phyloP scores from a whole-genome alignment of 2,888 invertebrate species.

The Teinopalpus imperialis region DNA sequence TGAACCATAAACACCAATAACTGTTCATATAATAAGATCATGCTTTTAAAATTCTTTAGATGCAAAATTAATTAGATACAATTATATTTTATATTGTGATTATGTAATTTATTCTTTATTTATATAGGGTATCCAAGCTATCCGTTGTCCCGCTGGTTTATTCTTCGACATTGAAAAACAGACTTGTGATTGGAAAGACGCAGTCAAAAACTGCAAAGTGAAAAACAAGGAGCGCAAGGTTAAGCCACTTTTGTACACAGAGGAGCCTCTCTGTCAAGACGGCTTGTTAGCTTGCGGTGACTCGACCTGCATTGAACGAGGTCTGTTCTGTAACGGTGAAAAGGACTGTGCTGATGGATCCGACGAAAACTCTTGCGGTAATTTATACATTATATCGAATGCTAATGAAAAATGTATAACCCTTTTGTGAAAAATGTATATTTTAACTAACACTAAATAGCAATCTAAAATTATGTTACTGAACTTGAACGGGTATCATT shows the following conservation, averaged over 20 bases:
- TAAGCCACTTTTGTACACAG: conserved; percentile 93
- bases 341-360: conserved; percentile 94
- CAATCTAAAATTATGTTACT: conserved; percentile 35
- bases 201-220: conserved; percentile 95
- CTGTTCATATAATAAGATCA: too few relatives aligned
- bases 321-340: conserved; percentile 96
- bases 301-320: conserved; percentile 92
- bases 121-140: conserved; percentile 92
- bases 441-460: neutral
- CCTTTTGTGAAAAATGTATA: neutral
- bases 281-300: conserved; percentile 94
- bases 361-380: conserved; percentile 95
- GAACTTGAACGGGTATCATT: conserved; percentile 50
- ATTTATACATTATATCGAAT: conserved; percentile 66
- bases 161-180: conserved; percentile 97
- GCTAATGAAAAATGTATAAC: too few relatives aligned
- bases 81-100: too few relatives aligned
- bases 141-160: conserved; percentile 95
- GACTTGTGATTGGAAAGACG: conserved; percentile 96
- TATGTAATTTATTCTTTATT: conserved; percentile 31
- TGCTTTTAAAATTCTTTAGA: too few relatives aligned
- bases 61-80: too few relatives aligned
- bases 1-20: too few relatives aligned
- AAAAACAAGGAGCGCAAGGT: conserved; percentile 94
- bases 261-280: conserved; percentile 94